Evolutionary conservation across 2,113 vertebrate species (phyloP), one percentile per base, ranked within the genome.

Genomic region (Hoplias malabaricus): DNA sequence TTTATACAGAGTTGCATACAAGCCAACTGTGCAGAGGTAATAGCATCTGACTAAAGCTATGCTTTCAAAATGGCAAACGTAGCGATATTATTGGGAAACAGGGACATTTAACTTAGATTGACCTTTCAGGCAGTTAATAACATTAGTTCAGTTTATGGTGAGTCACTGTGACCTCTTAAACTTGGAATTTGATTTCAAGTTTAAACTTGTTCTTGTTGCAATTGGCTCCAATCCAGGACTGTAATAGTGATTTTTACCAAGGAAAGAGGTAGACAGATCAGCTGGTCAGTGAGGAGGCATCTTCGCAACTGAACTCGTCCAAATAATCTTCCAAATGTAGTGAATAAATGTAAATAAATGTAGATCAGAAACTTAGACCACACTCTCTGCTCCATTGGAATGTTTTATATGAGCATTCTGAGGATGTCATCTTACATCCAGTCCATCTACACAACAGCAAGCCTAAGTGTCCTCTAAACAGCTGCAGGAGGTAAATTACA

Each of bases 401-500:
- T 36, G 31, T 1, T 70, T 21, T 27, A 38, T 33, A 29, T 19
- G 27, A 34, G 59, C 50, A 38, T 56, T 33, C 34, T 23, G 3
- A 63, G 31, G 59, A 36, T n/a, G 59, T 9, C 27, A 7, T 19
- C 19, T 36, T 48, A 74, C 27, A 11, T 67, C 81, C 82, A 75
- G 82, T 42, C 59, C 31, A 23, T 79, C 86, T 65, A 74, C 33
- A 79, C 75, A 80, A 80, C 80, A 74, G 19, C 23, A 63, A 36
- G 82, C 87, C 88, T 87, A 84, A 87, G 82, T 81, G 78, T 57
- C 86, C 79, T 84, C 50, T 56, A 74, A 83, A 87, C 89, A 90
- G 90, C 90, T 91, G 91, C 88, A 87, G 70, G 81, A 81, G 53
- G 83, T 93, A 91, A 90, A 92, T 90, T 66, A 84, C 87, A 80